phyloP scores from a whole-genome alignment of 2,113 vertebrate species.

The Hemicordylus capensis region DNA sequence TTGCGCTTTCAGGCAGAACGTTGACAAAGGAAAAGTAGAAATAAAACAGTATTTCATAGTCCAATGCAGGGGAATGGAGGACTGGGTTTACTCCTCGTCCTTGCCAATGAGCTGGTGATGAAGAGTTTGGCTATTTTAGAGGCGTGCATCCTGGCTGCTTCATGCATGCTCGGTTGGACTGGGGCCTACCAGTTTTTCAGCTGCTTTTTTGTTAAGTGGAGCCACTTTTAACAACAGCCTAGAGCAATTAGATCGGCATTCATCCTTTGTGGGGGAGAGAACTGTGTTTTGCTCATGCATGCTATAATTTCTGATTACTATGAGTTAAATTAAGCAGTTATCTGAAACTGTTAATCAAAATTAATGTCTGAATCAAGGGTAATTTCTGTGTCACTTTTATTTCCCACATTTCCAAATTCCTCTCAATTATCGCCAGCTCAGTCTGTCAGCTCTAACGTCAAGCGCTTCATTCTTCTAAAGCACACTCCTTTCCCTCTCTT shows the following conservation, averaged over 20 bases:
- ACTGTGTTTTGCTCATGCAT: background rate
- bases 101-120: background rate
- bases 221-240: no score
- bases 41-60: no score
- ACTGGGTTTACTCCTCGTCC: background rate
- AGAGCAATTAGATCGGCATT: background rate
- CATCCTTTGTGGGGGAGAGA: no score
- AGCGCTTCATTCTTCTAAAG: background rate
- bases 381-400: background rate
- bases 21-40: background rate
- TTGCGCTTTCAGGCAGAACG: background rate
- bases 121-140: no score
- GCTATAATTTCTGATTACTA: background rate
- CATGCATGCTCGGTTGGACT: background rate
- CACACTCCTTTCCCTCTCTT: background rate
- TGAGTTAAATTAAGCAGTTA: background rate
- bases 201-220: background rate
- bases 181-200: background rate
- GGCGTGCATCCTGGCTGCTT: background rate
- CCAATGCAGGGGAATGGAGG: background rate
- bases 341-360: background rate
- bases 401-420: background rate
- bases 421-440: background rate
- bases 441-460: background rate
- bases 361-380: background rate